Percentiles rank a stretch among this genome's conserved stretches.
These are phyloP conservation scores for Maniola jurtina DNA, from an alignment of 1,140 invertebrate species.

Conservation along the genomic window DNA sequence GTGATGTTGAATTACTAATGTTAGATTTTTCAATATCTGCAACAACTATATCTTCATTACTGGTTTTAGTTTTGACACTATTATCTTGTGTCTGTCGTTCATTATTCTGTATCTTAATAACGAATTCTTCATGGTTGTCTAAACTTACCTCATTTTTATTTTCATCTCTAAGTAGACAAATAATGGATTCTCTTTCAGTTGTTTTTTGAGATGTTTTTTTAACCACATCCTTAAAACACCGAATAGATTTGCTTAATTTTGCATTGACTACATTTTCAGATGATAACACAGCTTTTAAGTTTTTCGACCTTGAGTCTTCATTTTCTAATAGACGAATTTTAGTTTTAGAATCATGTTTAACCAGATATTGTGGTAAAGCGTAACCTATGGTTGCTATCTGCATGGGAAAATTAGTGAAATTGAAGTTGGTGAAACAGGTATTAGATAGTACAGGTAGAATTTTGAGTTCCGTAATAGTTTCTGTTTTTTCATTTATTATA, in stretches of 20 bases:
- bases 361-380: slow-evolving; percentile 41
- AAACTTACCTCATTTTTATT: neutral
- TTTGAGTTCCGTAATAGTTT: slow-evolving; percentile 37
- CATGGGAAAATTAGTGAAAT: slow-evolving; percentile 43
- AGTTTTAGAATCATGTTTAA: neutral
- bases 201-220: neutral
- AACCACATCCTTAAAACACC: neutral
- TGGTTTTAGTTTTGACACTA: neutral
- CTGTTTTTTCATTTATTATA: slow-evolving; percentile 27
- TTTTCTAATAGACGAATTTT: neutral
- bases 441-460: slow-evolving; percentile 41
- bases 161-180: neutral
- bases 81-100: neutral
- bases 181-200: neutral
- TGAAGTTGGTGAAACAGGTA: slow-evolving; percentile 34
- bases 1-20: slow-evolving; percentile 55
- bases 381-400: slow-evolving; percentile 60
- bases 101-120: neutral
- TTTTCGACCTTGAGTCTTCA: neutral
- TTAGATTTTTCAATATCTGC: slow-evolving; percentile 23
- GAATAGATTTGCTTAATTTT: neutral
- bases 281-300: neutral
- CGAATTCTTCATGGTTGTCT: neutral
- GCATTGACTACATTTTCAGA: neutral
- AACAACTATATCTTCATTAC: neutral